Percentiles rank a stretch among this genome's conserved stretches.
phyloP scores from a whole-genome alignment of 2,113 vertebrate genomes.

The Dasyurus viverrinus region DNA sequence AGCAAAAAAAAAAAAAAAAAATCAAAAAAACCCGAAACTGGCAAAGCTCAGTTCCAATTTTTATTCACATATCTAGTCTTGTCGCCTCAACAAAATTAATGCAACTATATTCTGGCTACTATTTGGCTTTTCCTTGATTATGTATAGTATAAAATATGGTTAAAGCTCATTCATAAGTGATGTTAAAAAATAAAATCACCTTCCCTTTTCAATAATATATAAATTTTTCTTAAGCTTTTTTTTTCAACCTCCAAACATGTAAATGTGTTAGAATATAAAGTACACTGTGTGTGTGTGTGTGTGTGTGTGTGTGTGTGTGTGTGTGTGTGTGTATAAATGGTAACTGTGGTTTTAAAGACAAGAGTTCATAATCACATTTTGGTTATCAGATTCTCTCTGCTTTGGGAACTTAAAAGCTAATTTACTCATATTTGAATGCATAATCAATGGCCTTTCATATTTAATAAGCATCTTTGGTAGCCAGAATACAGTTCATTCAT shows the following conservation, averaged over 20 bases:
- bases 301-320: too few relatives aligned
- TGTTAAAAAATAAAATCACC: neutral
- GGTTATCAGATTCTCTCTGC: neutral
- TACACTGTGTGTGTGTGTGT: neutral
- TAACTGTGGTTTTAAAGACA: neutral
- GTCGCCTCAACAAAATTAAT: neutral
- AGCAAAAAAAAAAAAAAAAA: too few relatives aligned
- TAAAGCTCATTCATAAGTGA: neutral
- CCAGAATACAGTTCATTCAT: neutral
- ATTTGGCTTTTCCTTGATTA: neutral
- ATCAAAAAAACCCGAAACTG: neutral
- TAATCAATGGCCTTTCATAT: slow-evolving; percentile 10
- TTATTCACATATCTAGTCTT: neutral
- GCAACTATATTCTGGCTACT: neutral
- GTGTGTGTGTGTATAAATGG: neutral
- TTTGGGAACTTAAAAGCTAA: slow-evolving; percentile 3
- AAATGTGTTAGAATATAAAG: neutral
- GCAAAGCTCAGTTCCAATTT: neutral
- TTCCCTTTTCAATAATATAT: neutral
- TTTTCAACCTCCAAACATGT: neutral
- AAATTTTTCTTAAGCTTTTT: neutral
- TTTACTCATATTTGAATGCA: slow-evolving; percentile 12
- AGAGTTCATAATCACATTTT: neutral
- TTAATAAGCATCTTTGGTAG: slow-evolving; percentile 10
- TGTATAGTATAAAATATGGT: neutral